Evolutionary conservation across 2,113 vertebrate species (phyloP).

Genomic region (Callipepla squamata): DNA sequence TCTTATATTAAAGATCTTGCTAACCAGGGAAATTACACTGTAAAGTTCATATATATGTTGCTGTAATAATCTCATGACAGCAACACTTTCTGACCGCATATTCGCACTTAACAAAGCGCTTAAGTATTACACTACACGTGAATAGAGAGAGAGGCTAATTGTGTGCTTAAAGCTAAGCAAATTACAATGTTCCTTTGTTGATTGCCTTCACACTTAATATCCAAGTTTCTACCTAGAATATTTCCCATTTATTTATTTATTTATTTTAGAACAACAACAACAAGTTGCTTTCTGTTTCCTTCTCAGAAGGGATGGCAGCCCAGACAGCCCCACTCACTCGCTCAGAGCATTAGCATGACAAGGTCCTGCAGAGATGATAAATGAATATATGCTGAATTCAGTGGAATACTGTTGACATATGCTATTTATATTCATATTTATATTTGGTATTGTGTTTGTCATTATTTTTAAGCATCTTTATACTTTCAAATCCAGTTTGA

Average conservation of each 20-base stretch:
- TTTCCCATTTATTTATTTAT: not conserved
- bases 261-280: not conserved
- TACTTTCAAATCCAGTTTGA: not conserved
- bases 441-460: not conserved
- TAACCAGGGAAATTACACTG: not conserved
- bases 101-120: not conserved
- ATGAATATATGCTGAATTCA: not conserved
- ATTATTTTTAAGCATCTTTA: not conserved
- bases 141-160: constrained; percentile 2
- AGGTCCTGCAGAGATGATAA: constrained; percentile 10
- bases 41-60: not conserved
- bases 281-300: not conserved
- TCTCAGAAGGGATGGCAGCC: not conserved
- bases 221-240: not conserved
- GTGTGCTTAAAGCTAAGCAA: not conserved
- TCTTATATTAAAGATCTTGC: not conserved
- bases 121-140: not conserved
- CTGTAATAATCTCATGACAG: not conserved
- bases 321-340: not conserved
- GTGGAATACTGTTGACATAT: not conserved
- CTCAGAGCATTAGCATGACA: not conserved
- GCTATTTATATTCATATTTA: not conserved
- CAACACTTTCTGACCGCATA: not conserved
- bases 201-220: not conserved
- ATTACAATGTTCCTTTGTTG: not conserved